Evolutionary conservation across 1,140 invertebrate genomes (phyloP).

Genomic region (Drosophila subobscura): DNA sequence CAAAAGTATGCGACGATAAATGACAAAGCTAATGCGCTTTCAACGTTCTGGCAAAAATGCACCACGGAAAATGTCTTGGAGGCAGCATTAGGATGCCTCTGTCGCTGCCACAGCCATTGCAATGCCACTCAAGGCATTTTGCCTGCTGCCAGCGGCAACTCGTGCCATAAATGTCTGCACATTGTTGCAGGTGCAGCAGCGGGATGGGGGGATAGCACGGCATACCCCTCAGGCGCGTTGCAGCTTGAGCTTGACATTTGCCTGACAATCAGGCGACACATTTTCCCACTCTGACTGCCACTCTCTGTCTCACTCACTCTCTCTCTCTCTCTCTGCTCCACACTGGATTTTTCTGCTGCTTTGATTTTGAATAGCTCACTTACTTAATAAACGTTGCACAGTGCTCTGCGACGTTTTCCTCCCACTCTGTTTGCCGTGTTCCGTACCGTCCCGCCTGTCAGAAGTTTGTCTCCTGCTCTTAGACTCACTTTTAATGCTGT

Average conservation of each 20-base stretch:
- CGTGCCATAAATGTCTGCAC: slow-evolving; percentile 74
- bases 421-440: not conserved
- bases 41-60: slow-evolving; percentile 42
- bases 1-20: slow-evolving; percentile 65
- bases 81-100: slow-evolving; percentile 59
- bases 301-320: not conserved
- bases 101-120: slow-evolving; percentile 14
- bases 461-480: not conserved
- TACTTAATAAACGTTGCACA: slow-evolving; percentile 70
- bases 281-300: slow-evolving; percentile 11
- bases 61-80: slow-evolving; percentile 66
- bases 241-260: slow-evolving; percentile 61
- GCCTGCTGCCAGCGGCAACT: slow-evolving; percentile 61
- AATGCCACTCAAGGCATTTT: slow-evolving; percentile 71
- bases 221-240: slow-evolving; percentile 22
- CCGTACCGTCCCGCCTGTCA: not conserved
- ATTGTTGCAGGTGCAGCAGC: slow-evolving; percentile 63
- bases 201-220: slow-evolving; percentile 2
- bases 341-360: slow-evolving; percentile 63
- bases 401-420: slow-evolving; percentile 4
- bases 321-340: not conserved
- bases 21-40: slow-evolving; percentile 67
- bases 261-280: slow-evolving; percentile 54
- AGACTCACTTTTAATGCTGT: slow-evolving; percentile 50
- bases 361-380: slow-evolving; percentile 77